Conservation (phyloP, 2,113 vertebrate genomes). For the Megaceryle torquata region DNA sequence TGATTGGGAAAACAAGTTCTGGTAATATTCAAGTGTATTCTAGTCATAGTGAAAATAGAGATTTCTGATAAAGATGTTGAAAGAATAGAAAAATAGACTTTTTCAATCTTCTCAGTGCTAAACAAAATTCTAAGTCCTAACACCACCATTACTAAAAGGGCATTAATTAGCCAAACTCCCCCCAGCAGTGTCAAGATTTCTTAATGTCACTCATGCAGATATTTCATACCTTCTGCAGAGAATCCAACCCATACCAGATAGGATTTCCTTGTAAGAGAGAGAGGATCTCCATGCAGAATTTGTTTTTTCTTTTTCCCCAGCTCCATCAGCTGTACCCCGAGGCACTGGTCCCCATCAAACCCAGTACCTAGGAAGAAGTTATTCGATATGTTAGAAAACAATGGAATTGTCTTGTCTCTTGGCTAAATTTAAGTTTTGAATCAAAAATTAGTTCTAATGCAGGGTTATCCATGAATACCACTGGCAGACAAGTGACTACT, state of each 20-base stretch:
- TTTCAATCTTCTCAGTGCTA: no score
- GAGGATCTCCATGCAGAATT: slow-evolving; percentile 82
- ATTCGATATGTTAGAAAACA: not conserved
- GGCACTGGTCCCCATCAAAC: slow-evolving; percentile 91
- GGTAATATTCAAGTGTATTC: not conserved
- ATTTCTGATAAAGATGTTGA: not conserved
- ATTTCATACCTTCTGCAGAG: slow-evolving; percentile 86
- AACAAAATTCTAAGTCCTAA: not conserved
- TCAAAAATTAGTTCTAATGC: not conserved
- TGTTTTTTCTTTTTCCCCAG: slow-evolving; percentile 80
- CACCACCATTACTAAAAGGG: not conserved
- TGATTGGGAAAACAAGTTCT: not conserved
- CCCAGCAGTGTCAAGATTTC: fast-evolving
- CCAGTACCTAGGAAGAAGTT: slow-evolving; percentile 80
- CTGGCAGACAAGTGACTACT: not conserved
- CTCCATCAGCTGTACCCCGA: slow-evolving; percentile 89
- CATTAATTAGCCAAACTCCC: not conserved
- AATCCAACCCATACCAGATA: slow-evolving; percentile 91
- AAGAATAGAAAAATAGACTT: not conserved
- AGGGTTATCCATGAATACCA: not conserved
- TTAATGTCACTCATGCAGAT: not conserved
- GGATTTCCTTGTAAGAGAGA: slow-evolving; percentile 85
- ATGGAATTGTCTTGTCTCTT: not conserved
- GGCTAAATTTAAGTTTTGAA: not conserved
- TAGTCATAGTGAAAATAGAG: not conserved